These are phyloP conservation scores for Phymastichus coffea DNA, from an alignment of 1,140 invertebrate species.

Conservation along the genomic window DNA sequence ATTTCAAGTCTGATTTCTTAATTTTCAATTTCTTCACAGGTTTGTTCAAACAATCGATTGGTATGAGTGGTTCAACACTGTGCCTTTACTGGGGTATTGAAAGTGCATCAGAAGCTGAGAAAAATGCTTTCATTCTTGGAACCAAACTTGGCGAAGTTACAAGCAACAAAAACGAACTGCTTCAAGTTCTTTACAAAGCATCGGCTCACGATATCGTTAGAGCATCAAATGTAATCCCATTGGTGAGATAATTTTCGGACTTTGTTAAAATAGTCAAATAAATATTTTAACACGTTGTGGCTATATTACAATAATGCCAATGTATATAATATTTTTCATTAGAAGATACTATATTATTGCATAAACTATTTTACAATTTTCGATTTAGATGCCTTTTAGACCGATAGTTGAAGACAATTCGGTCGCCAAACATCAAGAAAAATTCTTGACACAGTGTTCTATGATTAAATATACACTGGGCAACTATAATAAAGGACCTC, in stretches of 20 bases:
- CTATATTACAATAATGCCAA: no score
- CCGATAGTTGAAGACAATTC: slow-evolving; percentile 46
- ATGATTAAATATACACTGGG: slow-evolving; percentile 55
- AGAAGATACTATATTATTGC: no score
- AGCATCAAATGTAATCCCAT: slow-evolving; percentile 2
- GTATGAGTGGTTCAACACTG: slow-evolving; percentile 67
- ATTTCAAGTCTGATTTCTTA: neutral
- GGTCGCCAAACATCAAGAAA: slow-evolving; percentile 45
- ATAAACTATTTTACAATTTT: no score
- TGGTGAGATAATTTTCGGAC: no score
- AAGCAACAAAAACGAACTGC: slow-evolving; percentile 57
- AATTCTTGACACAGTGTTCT: slow-evolving; percentile 62
- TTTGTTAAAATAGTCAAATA: no score
- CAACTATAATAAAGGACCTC: slow-evolving; percentile 57
- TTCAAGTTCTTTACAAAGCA: slow-evolving; percentile 42
- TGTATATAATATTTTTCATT: no score
- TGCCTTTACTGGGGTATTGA: slow-evolving; percentile 64
- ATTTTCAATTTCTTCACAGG: slow-evolving; percentile 44
- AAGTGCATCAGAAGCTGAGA: slow-evolving; percentile 53
- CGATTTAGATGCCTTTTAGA: no score
- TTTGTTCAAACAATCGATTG: slow-evolving; percentile 64
- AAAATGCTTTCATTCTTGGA: slow-evolving; percentile 63
- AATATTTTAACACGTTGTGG: no score
- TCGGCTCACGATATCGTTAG: slow-evolving; percentile 31
- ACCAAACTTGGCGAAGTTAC: slow-evolving; percentile 60